Evolutionary conservation across 2,888 invertebrate genomes (phyloP), one percentile per base, ranked within the genome.

Genomic region (Eutolmus rufibarbis): DNA sequence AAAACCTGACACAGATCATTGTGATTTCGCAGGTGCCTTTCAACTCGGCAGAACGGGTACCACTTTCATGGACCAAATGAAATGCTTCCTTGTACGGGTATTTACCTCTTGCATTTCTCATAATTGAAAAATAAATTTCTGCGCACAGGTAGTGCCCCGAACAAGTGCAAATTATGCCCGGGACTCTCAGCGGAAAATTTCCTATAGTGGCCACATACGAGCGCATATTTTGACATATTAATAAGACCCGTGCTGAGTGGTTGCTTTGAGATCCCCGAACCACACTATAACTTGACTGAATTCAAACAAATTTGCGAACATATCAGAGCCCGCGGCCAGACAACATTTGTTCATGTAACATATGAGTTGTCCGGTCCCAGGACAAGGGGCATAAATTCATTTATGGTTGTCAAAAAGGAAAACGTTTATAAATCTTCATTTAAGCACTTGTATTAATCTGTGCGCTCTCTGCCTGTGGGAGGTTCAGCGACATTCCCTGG

Each of bases 391-490:
- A 88, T 88, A 88, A 88, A 88, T 88, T 88, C 86, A 88, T 88
- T 88, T 88, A 87, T 87, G 87, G 87, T 87, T 88, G 88, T 88
- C 88, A 88, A 88, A 87, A 88, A 88, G 77, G 78, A 87, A 87
- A 88, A 88, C 31, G 88, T 88, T 88, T 88, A 88, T 88, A 88
- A 88, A 88, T 88, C 88, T 88, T 88, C 88, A 88, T 88, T 88
- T 88, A 88, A 88, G 87, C 88, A 88, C 88, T 88, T 88, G 88
- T 88, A 88, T 86, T 88, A 87, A 88, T 87, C 84, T 84, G 57
- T 40, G 66, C 28, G 74, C 19, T 31, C 56, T 85, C 78, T 66
- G 86, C 84, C 88, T 87, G 87, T 88, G 87, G 88, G 88, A 88
- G 88, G 88, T 82, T 87, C 51, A 46, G 46, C 19, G 76, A 86